Evolutionary conservation across 2,113 vertebrate genomes (phyloP), one percentile per base, ranked within the genome.

Genomic region (Leptodactylus fuscus): DNA sequence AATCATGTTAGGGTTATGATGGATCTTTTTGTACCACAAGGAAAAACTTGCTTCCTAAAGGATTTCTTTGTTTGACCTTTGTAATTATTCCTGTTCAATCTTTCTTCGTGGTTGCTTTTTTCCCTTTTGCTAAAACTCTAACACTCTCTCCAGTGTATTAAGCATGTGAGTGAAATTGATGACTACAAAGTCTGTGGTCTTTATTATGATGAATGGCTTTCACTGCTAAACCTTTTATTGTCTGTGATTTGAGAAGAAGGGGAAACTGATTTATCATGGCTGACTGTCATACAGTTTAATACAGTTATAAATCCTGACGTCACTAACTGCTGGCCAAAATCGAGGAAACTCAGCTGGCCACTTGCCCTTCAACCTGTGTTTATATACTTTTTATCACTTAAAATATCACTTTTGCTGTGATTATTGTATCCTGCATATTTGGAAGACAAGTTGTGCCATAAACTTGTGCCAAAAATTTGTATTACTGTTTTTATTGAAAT

Each of bases 161-260:
- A 91, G 92, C 93, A 95, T 95, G 95, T 96, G 95, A 96, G 94
- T 95, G 92, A 95, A 96, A 97, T 95, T 96, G 96, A 97, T 97
- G 96, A 93, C 94, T 93, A 92, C 93, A 94, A 92, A 22, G 90
- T 94, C 94, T 94, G 92, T 90, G 93, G 93, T 95, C 96, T 96
- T 97, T 97, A 97, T 97, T 95, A 97, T 97, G 96, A 98, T 96
- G 94, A 97, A 98, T 98, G 96, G 93, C 94, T 94, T 94, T 93
- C 93, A 95, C 93, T 95, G 91, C 93, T 92, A 94, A 92, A 96
- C 95, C 95, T 96, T 94, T 94, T 93, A 95, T 94, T 96, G 94
- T 96, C 95, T 94, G 93, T 95, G 94, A 94, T 95, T 91, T 92
- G 94, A 93, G 94, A 95, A 96, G 95, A 95, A 90, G 93, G 94